Conservation (phyloP, 2,797 vertebrate genomes). For the Martes flavigula region DNA sequence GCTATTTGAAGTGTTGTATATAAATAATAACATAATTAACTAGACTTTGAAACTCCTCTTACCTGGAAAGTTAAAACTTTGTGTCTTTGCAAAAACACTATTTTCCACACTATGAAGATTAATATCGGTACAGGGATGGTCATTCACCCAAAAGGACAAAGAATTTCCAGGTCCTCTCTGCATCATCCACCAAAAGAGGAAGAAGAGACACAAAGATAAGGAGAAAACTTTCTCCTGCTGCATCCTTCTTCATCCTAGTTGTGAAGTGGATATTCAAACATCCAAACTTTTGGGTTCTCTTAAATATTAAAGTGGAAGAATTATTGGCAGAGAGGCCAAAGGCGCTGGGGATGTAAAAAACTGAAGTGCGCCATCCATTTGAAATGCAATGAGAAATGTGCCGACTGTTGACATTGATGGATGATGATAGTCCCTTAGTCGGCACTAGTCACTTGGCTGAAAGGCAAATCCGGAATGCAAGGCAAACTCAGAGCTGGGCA, state of each 20-base stretch:
- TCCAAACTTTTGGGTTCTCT: background rate
- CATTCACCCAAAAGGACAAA: background rate
- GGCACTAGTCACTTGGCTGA: background rate
- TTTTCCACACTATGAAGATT: background rate
- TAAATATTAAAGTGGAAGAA: constrained; percentile 14
- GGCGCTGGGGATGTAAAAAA: background rate
- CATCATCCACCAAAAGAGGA: background rate
- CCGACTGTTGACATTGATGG: background rate
- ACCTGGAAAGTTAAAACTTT: background rate
- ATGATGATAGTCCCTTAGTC: background rate
- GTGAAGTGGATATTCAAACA: background rate
- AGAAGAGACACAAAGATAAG: background rate
- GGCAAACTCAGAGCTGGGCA: background rate
- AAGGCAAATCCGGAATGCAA: background rate
- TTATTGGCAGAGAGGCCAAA: background rate
- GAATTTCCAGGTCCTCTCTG: background rate
- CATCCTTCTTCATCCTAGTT: background rate
- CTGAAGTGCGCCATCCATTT: background rate
- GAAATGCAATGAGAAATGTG: background rate
- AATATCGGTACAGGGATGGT: background rate
- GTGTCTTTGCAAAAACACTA: background rate
- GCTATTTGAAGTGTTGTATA: background rate
- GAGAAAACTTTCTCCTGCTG: background rate
- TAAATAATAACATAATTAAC: background rate
- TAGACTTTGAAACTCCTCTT: background rate